Base-by-base conservation (phyloP, 2,113 vertebrate genomes). In the Anguilla rostrata region DNA sequence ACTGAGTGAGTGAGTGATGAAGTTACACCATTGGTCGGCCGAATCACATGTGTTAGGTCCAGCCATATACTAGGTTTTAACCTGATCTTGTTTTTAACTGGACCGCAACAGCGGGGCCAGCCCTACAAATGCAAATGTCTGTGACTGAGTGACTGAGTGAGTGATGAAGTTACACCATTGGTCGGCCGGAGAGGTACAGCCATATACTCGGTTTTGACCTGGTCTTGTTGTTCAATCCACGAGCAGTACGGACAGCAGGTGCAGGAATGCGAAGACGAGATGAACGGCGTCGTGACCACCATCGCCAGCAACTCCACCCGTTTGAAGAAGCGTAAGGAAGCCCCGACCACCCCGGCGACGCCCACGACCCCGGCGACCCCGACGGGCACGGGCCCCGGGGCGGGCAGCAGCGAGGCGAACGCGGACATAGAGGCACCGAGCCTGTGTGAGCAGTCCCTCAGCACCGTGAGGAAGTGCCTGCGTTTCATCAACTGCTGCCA, bases 261-360 rank as follows among this genome's bases (percentile, higher is more conserved):
- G 88, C 88, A 93, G 81, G 93, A 94, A 84, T 92, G 95, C 0
- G 95, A 97, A 39, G 95, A 96, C 9, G 96, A 97, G 80, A 96
- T 94, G 91, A 97, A 97, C 40, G 96, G 96, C 88, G 93, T 95
- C 14, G 26, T 97, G 91, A 95, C 94, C 91, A 96, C 96, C 84
- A 94, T 96, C 22, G 85, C 95, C 86, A 95, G 92, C 26, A 92
- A 93, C 34, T 81, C 91, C 81, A 87, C 80, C 82, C 87, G 94
- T 53, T 90, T 90, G 84, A 93, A 95, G 89, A 95, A 94, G 84
- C 92, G 94, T 46, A 93, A n/a, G 0, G 95, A 95, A 66, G 88
- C 93, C 0, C 78, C 85, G 0, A 22, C 91, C 9, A 78, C 90
- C 20, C 71, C 92, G 15, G 3, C 71, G 26, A 34, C 71, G 11